These are phyloP conservation scores for Cossypha caffra DNA, from an alignment of 2,797 vertebrate species.

Conservation along the genomic window DNA sequence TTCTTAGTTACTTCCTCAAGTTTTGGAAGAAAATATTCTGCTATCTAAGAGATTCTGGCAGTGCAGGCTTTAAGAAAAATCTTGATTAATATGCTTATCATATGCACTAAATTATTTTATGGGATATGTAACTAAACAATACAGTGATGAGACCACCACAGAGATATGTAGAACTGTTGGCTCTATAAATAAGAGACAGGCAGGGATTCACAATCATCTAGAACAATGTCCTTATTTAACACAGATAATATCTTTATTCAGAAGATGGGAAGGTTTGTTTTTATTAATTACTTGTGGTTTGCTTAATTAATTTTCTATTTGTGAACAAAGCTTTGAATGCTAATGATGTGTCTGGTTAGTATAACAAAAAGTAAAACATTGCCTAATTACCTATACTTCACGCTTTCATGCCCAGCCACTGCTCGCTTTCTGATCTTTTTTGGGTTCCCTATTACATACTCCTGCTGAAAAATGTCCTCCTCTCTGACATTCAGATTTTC, in stretches of 20 bases:
- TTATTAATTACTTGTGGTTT: background rate
- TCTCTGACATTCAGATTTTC: background rate
- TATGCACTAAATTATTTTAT: background rate
- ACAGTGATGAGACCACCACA: background rate
- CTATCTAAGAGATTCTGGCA: background rate
- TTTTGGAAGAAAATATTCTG: background rate
- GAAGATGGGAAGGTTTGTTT: background rate
- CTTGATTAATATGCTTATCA: slow-evolving; percentile 6
- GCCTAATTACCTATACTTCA: background rate
- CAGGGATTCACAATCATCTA: background rate
- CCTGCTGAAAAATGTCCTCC: background rate
- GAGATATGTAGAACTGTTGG: background rate
- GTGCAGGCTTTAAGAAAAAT: background rate
- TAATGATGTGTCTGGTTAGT: background rate
- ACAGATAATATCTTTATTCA: background rate
- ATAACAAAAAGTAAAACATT: background rate
- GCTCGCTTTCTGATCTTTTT: background rate
- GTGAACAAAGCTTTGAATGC: background rate
- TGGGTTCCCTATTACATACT: background rate
- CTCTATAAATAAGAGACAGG: background rate
- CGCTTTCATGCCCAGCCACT: background rate
- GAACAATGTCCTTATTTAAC: background rate
- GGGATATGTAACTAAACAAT: background rate
- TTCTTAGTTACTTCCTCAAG: background rate
- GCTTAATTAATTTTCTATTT: background rate